Conservation (phyloP, 2,888 invertebrate genomes). For the Stenodera caucasica region DNA sequence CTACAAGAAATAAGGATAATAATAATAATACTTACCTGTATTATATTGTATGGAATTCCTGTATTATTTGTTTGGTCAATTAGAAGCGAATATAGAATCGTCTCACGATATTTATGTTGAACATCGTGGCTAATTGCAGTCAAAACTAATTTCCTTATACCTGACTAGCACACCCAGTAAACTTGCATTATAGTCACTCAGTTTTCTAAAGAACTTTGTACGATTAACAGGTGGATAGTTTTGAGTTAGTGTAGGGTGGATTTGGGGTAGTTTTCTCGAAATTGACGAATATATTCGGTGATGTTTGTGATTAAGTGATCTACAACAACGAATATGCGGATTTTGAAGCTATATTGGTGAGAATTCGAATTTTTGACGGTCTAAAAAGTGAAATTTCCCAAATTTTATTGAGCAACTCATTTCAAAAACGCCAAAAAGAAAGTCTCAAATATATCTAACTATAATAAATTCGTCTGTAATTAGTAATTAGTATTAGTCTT, state of each 20-base stretch:
- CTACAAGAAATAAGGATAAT: background rate
- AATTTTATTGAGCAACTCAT: too few relatives aligned
- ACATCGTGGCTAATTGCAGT: background rate
- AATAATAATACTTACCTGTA: slow-evolving; percentile 5
- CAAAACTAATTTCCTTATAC: slow-evolving; percentile 36
- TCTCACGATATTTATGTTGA: background rate
- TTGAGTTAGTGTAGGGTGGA: background rate
- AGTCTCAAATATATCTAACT: too few relatives aligned
- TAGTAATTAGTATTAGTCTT: background rate
- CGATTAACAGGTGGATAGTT: slow-evolving; percentile 8
- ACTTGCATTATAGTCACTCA: slow-evolving; percentile 29
- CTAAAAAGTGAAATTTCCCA: background rate
- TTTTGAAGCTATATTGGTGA: slow-evolving; percentile 53
- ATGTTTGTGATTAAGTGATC: slow-evolving; percentile 6
- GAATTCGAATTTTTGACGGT: slow-evolving; percentile 13
- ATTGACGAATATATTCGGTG: background rate
- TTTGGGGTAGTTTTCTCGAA: slow-evolving; percentile 15
- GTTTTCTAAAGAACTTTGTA: slow-evolving; percentile 16
- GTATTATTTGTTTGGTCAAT: slow-evolving; percentile 44
- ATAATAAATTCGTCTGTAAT: background rate
- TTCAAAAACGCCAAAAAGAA: too few relatives aligned
- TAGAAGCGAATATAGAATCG: slow-evolving; percentile 44
- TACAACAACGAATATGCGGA: slow-evolving; percentile 43
- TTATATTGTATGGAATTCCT: slow-evolving; percentile 43
- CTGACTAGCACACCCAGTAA: slow-evolving; percentile 33